A percentile compares a stretch with the other conserved stretches of the same genome.
Conservation (phyloP, 1,140 invertebrate species). For the Listronotus bonariensis region DNA sequence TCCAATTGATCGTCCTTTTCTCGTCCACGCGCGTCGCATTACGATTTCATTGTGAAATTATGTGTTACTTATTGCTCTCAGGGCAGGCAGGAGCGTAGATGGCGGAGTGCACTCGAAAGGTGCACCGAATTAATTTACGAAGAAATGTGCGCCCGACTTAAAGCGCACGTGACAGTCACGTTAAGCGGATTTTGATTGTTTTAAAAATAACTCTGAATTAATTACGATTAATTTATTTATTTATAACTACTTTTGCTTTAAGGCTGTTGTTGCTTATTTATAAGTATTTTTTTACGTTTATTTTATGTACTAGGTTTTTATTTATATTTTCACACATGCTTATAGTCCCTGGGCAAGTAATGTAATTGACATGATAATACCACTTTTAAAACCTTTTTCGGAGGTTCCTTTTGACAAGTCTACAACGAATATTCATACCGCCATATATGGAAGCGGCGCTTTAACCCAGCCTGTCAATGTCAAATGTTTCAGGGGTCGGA, state of each 20-base stretch:
- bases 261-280: neutral
- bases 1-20: slow-evolving; percentile 17
- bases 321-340: no score
- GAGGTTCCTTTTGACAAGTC: no score
- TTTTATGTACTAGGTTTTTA: no score
- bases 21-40: slow-evolving; percentile 35
- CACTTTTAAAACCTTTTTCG: no score
- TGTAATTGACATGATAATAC: no score
- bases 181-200: slow-evolving; percentile 24
- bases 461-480: no score
- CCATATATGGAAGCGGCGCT: no score
- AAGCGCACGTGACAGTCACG: slow-evolving; percentile 21
- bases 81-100: slow-evolving; percentile 20
- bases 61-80: slow-evolving; percentile 38
- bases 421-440: no score
- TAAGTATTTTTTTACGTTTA: no score
- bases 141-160: slow-evolving; percentile 13
- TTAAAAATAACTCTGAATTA: slow-evolving; percentile 6
- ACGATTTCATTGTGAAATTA: slow-evolving; percentile 41
- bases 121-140: slow-evolving; percentile 30
- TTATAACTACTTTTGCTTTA: neutral
- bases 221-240: slow-evolving; percentile 5
- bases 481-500: no score
- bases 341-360: no score
- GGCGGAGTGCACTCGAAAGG: slow-evolving; percentile 21